Evolutionary conservation across 2,888 invertebrate species (phyloP).

Genomic region (Yponomeuta sedellus): DNA sequence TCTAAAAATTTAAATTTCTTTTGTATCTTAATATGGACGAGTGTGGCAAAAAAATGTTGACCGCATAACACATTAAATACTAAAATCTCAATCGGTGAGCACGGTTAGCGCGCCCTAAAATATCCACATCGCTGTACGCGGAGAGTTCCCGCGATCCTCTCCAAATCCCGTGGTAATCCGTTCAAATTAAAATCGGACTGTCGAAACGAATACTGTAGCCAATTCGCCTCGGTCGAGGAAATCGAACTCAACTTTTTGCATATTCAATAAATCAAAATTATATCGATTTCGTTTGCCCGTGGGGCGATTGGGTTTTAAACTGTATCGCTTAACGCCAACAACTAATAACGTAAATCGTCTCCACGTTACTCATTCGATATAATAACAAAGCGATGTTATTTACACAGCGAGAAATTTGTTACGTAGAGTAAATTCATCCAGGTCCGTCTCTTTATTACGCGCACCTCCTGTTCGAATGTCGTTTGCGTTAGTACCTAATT

Average conservation of each 20-base stretch:
- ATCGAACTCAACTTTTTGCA: neutral
- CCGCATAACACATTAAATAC: too few relatives aligned
- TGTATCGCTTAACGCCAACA: neutral
- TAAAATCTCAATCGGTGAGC: too few relatives aligned
- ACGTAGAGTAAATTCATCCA: too few relatives aligned
- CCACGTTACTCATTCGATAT: neutral
- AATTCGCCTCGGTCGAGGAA: neutral
- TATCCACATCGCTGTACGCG: neutral
- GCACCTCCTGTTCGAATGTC: too few relatives aligned
- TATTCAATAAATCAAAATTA: neutral
- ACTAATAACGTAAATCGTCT: too few relatives aligned
- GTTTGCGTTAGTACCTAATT: too few relatives aligned
- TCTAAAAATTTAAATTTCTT: too few relatives aligned
- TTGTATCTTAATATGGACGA: too few relatives aligned
- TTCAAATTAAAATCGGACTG: conserved; percentile 4
- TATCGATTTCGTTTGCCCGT: neutral
- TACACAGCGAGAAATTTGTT: too few relatives aligned
- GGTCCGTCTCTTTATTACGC: too few relatives aligned
- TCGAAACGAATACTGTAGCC: conserved; percentile 2
- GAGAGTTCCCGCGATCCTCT: neutral
- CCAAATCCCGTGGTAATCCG: neutral
- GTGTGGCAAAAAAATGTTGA: too few relatives aligned
- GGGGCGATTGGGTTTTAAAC: neutral
- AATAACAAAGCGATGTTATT: neutral
- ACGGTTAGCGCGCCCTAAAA: neutral